Percentiles rank a stretch among this genome's conserved stretches.
These are phyloP conservation scores for Microhierax caerulescens DNA, from an alignment of 2,797 vertebrate species.

Conservation along the genomic window DNA sequence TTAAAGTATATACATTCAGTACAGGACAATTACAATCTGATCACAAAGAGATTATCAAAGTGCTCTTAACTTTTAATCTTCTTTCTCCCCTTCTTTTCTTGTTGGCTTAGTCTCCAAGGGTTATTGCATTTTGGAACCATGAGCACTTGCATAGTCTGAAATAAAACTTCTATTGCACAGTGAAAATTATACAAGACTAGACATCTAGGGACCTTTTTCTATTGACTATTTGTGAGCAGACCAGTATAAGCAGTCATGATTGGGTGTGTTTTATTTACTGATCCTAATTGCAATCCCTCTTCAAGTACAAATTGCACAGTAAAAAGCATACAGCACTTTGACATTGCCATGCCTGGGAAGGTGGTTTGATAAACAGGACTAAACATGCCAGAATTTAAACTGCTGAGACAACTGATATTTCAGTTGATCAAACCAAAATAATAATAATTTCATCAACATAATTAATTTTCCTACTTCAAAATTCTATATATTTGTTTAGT, in stretches of 20 bases:
- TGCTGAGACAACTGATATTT: not conserved
- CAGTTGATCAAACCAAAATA: not conserved
- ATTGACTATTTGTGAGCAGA: not conserved
- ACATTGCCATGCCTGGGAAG: not conserved
- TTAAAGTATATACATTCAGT: constrained; percentile 38
- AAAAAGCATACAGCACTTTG: not conserved
- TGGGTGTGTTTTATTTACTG: not conserved
- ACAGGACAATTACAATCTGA: constrained; percentile 44
- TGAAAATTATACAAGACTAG: not conserved
- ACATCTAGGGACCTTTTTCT: not conserved
- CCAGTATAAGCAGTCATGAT: not conserved
- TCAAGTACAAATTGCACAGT: not conserved
- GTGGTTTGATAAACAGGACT: not conserved
- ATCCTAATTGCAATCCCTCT: not conserved
- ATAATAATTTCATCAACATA: not conserved
- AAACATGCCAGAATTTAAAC: not conserved
- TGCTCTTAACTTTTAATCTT: constrained; percentile 50
- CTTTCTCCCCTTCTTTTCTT: constrained; percentile 15
- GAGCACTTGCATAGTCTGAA: not conserved
- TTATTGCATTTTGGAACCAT: constrained; percentile 16
- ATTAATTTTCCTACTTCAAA: not conserved
- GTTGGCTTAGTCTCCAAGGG: constrained; percentile 38
- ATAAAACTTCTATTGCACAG: not conserved
- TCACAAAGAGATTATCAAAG: constrained; percentile 61
- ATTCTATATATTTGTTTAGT: not conserved